phyloP scores from a whole-genome alignment of 2,797 vertebrate species.

The Streptopelia turtur region DNA sequence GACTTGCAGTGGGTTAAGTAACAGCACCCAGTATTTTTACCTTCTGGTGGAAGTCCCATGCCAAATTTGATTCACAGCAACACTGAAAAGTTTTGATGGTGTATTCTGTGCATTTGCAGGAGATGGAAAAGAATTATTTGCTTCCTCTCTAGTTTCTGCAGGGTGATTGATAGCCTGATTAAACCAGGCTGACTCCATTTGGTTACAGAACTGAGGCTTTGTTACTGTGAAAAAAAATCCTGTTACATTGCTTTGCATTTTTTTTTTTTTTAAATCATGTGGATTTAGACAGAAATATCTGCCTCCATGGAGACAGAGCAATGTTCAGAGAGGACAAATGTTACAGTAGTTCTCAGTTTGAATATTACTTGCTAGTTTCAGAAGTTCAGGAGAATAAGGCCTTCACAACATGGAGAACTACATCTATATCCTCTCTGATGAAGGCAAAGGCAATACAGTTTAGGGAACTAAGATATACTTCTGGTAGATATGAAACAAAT shows the following conservation, averaged over 20 bases:
- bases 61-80: slow-evolving; percentile 34
- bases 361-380: background rate
- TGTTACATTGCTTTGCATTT: slow-evolving; percentile 49
- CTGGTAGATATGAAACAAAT: background rate
- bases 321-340: slow-evolving; percentile 16
- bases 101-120: slow-evolving; percentile 14
- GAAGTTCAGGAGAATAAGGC: background rate
- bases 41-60: slow-evolving; percentile 32
- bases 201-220: slow-evolving; percentile 63
- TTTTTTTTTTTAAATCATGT: background rate
- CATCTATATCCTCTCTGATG: background rate
- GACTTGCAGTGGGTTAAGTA: background rate
- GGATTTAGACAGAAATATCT: slow-evolving; percentile 65
- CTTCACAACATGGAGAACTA: background rate
- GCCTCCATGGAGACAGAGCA: slow-evolving; percentile 65
- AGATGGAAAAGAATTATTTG: slow-evolving; percentile 12
- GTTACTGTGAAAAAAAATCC: slow-evolving; percentile 71
- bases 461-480: background rate
- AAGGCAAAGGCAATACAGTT: background rate
- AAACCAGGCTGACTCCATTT: slow-evolving; percentile 62
- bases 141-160: slow-evolving; percentile 35
- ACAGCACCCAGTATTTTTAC: background rate
- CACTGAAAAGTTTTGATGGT: slow-evolving; percentile 1
- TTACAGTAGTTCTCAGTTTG: background rate
- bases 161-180: slow-evolving; percentile 70